Base-by-base conservation (phyloP, 2,888 invertebrate species). In the Hyposoter didymator region DNA sequence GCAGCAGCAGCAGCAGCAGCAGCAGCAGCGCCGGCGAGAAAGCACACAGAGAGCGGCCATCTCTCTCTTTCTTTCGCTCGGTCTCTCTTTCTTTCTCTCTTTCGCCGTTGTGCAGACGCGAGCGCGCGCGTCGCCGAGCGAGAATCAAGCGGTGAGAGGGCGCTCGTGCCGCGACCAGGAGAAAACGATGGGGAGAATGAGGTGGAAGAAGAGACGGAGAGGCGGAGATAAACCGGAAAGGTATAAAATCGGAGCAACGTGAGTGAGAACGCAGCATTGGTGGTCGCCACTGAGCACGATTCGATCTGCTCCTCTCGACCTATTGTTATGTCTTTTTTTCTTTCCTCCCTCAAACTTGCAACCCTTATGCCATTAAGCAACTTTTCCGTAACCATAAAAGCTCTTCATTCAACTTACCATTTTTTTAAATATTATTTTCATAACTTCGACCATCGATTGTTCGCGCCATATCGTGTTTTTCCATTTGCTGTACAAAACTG, bases 121-220 rank as follows among this genome's bases (percentile, higher is more conserved):
- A 84, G 82, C 84, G 72, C 83, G 92, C 91, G 45, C 73, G 76
- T 76, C 76, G 76, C 76, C 49, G 88, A 88, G 75, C 85, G 86
- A 79, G 84, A 85, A 82, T 94, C 94, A 94, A 94, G 95, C 94
- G 94, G 94, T 94, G 94, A 92, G 94, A 90, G 82, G 62, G 86
- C 84, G 78, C 82, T 92, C 91, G 32, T 49, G 78, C 69, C 39
- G 43, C 47, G 66, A 43, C 19, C 76, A 86, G 75, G 66, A 76
- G 79, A 84, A 78, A 81, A 79, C 70, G 84, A 81, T 80, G 76
- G 39, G 35, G 45, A 67, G 74, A 73, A 66, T 52, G 79, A 76
- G 76, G 35, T 43, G 90, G 89, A 92, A 90, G 74, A 67, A 80
- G 78, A 78, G 82, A 59, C 55, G 69, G 73, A 52, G 67, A 82